A percentile compares a stretch with the other conserved stretches of the same genome.
Conservation (phyloP, 2,113 vertebrate genomes). For the Odocoileus hemionus region DNA sequence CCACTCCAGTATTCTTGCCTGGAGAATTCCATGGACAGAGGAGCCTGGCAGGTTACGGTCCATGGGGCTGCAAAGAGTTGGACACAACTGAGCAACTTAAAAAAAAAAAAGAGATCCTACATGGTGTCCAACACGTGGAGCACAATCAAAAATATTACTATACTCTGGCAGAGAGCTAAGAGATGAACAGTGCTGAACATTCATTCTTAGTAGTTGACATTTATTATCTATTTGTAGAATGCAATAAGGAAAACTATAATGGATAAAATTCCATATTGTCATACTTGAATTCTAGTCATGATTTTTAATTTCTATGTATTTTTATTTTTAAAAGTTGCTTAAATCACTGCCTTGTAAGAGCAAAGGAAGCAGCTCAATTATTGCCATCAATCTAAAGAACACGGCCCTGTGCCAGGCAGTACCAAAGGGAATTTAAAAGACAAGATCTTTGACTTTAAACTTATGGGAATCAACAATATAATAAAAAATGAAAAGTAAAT, state of each 20-base stretch:
- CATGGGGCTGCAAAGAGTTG: neutral
- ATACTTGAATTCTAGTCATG: neutral
- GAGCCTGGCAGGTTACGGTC: neutral
- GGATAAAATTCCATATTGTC: neutral
- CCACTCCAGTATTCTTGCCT: neutral
- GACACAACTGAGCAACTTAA: neutral
- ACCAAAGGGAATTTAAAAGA: neutral
- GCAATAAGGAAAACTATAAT: neutral
- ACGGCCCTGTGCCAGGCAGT: neutral
- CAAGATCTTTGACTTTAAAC: neutral
- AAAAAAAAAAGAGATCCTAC: neutral
- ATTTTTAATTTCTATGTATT: neutral
- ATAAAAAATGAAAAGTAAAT: neutral
- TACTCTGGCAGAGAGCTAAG: neutral
- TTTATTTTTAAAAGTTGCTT: slow-evolving; percentile 24
- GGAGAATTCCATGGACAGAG: neutral
- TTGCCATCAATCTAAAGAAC: neutral
- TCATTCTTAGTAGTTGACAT: slow-evolving; percentile 16
- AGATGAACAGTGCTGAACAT: neutral
- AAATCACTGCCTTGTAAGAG: neutral
- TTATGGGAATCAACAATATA: neutral
- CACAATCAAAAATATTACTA: neutral
- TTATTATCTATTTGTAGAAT: neutral
- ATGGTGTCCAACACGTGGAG: neutral
- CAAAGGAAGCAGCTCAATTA: neutral